phyloP scores from a whole-genome alignment of 1,140 invertebrate genomes.

The Dinothrombium tinctorium region DNA sequence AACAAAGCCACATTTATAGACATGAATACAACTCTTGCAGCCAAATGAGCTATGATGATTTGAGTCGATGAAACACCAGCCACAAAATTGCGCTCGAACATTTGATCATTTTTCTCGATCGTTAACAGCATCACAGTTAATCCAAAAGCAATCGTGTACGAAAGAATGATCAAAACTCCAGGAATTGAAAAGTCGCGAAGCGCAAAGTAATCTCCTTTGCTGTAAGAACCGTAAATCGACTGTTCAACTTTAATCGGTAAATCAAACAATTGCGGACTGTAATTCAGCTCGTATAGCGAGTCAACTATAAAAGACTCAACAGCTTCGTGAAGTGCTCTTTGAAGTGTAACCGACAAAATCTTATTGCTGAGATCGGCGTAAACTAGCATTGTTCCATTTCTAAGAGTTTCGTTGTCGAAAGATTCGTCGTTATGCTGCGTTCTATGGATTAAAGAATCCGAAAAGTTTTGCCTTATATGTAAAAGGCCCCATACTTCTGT shows the following conservation, averaged over 20 bases:
- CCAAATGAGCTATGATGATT: constrained; percentile 66
- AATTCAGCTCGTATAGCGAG: neutral
- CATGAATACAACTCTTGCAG: neutral
- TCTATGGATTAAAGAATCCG: constrained; percentile 7
- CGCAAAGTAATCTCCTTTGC: constrained; percentile 1
- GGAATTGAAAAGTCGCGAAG: neutral
- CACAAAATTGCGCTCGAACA: constrained; percentile 63
- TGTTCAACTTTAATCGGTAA: neutral
- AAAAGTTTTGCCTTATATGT: constrained; percentile 9
- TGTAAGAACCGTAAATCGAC: neutral
- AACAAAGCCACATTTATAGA: neutral
- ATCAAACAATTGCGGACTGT: neutral
- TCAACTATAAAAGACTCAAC: neutral
- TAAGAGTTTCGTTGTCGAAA: neutral
- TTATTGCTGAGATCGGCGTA: constrained; percentile 5
- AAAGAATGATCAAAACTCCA: constrained; percentile 2
- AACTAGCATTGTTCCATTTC: neutral
- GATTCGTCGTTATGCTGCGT: neutral
- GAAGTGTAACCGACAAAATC: neutral
- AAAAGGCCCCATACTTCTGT: constrained; percentile 12
- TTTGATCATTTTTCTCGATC: constrained; percentile 27
- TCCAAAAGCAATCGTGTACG: neutral
- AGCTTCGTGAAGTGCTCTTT: neutral
- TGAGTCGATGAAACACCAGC: constrained; percentile 64
- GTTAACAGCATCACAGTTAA: neutral